phyloP scores from a whole-genome alignment of 2,888 invertebrate genomes.

The Mantis religiosa region DNA sequence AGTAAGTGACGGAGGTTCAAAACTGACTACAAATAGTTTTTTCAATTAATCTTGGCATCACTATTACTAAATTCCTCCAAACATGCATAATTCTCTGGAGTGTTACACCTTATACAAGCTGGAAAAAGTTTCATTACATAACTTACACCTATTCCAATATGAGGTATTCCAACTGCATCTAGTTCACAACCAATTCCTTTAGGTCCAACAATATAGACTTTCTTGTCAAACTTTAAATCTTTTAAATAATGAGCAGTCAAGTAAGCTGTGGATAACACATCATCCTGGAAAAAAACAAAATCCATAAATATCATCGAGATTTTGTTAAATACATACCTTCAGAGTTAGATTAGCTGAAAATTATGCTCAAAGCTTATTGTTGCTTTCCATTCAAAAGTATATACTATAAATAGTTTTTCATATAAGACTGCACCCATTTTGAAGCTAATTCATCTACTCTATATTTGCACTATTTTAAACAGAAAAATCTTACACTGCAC shows the following conservation, averaged over 20 bases:
- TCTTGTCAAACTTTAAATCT: constrained; percentile 66
- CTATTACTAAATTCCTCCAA: too few relatives aligned
- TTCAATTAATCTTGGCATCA: too few relatives aligned
- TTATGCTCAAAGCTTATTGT: neutral
- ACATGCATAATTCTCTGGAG: too few relatives aligned
- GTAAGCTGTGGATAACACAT: constrained; percentile 76
- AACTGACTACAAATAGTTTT: too few relatives aligned
- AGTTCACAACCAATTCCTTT: constrained; percentile 80
- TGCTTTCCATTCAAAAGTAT: neutral
- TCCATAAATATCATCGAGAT: neutral
- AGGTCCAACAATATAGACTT: constrained; percentile 79
- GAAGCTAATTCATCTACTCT: too few relatives aligned
- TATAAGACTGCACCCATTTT: too few relatives aligned
- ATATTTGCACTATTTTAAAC: too few relatives aligned
- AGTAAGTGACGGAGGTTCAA: too few relatives aligned
- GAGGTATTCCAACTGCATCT: constrained; percentile 69
- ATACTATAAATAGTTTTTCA: neutral
- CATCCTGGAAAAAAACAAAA: constrained; percentile 53
- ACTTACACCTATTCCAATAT: constrained; percentile 69
- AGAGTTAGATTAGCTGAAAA: neutral
- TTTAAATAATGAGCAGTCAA: constrained; percentile 75
- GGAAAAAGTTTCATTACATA: neutral
- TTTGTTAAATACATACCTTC: neutral
- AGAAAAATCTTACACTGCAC: too few relatives aligned
- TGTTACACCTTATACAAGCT: too few relatives aligned